Percentiles rank a stretch among this genome's conserved stretches.
Conservation (phyloP, 2,797 vertebrate species). For the Tragelaphus oryx region DNA sequence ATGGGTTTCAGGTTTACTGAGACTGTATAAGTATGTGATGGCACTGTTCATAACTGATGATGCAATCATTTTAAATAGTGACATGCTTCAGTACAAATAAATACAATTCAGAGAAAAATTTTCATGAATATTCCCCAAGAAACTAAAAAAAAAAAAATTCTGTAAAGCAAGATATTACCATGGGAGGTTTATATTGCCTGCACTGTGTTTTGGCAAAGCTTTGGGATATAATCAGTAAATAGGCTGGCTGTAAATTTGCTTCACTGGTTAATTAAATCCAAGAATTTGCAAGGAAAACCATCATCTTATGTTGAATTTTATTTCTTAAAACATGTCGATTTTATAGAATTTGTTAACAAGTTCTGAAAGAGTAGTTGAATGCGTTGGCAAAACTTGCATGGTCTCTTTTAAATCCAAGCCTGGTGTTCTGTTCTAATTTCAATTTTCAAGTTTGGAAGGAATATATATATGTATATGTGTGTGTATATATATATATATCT, state of each 20-base stretch:
- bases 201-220: neutral
- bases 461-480: rapidly evolving
- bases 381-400: neutral
- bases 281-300: neutral
- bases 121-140: neutral
- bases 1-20: neutral
- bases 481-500: neutral
- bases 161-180: neutral
- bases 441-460: neutral
- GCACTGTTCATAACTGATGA: neutral
- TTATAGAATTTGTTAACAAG: neutral
- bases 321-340: conserved; percentile 13
- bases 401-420: neutral
- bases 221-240: neutral
- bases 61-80: neutral
- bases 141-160: neutral
- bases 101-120: neutral
- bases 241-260: neutral
- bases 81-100: conserved; percentile 22
- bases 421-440: neutral
- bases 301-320: conserved; percentile 2
- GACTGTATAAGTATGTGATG: neutral
- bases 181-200: neutral
- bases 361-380: neutral
- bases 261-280: conserved; percentile 23